Base-by-base conservation (phyloP, 2,888 invertebrate genomes). In the Drosophila cognata region DNA sequence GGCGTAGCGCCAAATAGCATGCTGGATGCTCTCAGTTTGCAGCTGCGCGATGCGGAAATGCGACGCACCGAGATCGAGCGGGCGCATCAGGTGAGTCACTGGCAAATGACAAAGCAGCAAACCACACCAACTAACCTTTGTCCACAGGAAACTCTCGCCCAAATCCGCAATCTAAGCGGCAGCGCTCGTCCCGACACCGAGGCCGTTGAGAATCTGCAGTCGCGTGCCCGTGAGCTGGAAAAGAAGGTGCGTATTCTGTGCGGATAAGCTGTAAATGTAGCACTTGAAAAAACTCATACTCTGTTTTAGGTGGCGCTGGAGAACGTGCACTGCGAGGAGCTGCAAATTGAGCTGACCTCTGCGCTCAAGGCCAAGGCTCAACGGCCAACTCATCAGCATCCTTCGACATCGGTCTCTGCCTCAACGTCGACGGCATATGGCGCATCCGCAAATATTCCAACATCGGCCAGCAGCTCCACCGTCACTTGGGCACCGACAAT, bases 151-250 rank as follows among this genome's bases (percentile, higher is more conserved):
- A 96, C 96, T 88, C 95, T 97, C 90, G 95, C 95, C 86, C 96
- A 96, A 92, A 94, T 96, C 82, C 94, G 96, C 76, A 92, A 90
- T 74, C 73, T 92, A 18, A 91, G 93, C 71, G 94, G 94, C 71
- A 94, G 94, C 84, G 94, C 94, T 73, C 91, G 94, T 82, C 94
- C 94, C 84, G 94, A 95, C 88, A 95, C 95, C 67, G 96, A 97
- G 84, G 94, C 95, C 46, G 94, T 95, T 73, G 95, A 95, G 89
- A 96, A 96, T 77, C 94, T 96, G 89, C 96, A 97, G 93, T 97
- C 97, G 56, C 95, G 97, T 88, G 97, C 97, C 61, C 95, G 98
- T 80, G 98, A 98, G 93, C 94, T 98, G 81, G 98, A 98, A 93
- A 98, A 98, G 93, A 98, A 98, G 94, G 97, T 97, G 88, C 55